These are phyloP conservation scores for Drosophila paulistorum DNA, from an alignment of 1,140 invertebrate genomes.

Conservation along the genomic window DNA sequence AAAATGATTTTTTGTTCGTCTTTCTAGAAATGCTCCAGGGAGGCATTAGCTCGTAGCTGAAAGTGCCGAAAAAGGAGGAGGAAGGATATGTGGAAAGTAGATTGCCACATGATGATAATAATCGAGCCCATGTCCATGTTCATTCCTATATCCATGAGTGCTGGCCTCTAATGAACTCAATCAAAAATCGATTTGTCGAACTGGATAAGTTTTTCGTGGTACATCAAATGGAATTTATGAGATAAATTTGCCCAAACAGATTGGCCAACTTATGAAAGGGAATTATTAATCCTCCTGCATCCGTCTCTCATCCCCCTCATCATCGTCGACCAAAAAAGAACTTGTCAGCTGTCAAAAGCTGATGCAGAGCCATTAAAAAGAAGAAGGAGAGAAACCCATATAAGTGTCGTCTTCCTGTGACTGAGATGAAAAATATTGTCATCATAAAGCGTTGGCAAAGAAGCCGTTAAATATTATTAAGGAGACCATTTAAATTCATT, in stretches of 20 bases:
- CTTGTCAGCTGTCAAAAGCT: constrained; percentile 79
- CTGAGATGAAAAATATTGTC: constrained; percentile 70
- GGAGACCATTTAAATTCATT: constrained; percentile 83
- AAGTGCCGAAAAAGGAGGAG: not conserved
- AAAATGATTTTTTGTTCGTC: constrained; percentile 60
- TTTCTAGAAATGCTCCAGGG: constrained; percentile 54
- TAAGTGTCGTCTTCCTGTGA: constrained; percentile 34
- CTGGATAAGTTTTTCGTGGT: constrained; percentile 40
- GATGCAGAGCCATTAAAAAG: constrained; percentile 76
- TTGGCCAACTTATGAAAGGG: constrained; percentile 69
- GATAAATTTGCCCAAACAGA: constrained; percentile 68
- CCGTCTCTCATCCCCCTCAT: not conserved
- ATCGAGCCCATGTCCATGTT: not conserved
- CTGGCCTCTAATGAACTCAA: constrained; percentile 79
- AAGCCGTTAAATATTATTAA: constrained; percentile 83
- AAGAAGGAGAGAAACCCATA: constrained; percentile 52
- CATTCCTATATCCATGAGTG: not conserved
- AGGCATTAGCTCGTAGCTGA: constrained; percentile 55
- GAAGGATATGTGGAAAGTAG: constrained; percentile 30
- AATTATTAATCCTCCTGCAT: constrained; percentile 66
- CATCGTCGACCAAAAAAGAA: constrained; percentile 48
- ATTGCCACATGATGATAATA: constrained; percentile 58
- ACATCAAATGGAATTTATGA: constrained; percentile 81
- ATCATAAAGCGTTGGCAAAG: constrained; percentile 82
- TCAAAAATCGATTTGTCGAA: constrained; percentile 82